Evolutionary conservation across 2,888 invertebrate species (phyloP).

Genomic region (Drosophila mulleri): DNA sequence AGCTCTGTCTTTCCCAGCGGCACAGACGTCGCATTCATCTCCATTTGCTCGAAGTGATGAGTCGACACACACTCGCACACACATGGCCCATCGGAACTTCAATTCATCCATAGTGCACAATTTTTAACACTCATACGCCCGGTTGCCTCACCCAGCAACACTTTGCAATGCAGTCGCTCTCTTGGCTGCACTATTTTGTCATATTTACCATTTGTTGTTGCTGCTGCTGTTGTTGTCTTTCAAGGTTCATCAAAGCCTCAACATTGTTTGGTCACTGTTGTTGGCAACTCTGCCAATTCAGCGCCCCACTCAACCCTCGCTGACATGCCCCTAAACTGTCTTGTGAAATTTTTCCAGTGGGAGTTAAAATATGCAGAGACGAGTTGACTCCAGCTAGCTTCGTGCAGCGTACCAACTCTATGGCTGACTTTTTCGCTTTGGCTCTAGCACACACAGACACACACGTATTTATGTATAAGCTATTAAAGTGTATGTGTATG

Average conservation of each 20-base stretch:
- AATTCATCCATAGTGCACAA: constrained; percentile 75
- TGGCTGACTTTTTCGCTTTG: constrained; percentile 65
- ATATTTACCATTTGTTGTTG: constrained; percentile 53
- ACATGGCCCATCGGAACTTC: constrained; percentile 60
- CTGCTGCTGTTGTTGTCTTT: constrained; percentile 59
- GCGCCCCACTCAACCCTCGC: constrained; percentile 11
- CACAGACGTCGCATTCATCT: constrained; percentile 73
- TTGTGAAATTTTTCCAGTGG: constrained; percentile 78
- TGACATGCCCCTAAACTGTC: constrained; percentile 70
- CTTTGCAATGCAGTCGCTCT: constrained; percentile 40
- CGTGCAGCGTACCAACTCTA: constrained; percentile 4
- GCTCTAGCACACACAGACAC: constrained; percentile 9
- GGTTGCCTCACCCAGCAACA: constrained; percentile 52
- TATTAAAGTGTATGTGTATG: background rate
- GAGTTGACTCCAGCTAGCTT: constrained; percentile 43
- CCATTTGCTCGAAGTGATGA: constrained; percentile 77
- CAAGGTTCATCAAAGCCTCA: constrained; percentile 79
- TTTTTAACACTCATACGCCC: constrained; percentile 79
- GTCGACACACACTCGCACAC: constrained; percentile 23
- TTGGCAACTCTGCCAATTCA: constrained; percentile 59
- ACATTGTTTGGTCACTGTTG: constrained; percentile 78
- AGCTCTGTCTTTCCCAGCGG: constrained; percentile 44
- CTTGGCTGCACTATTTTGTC: constrained; percentile 60
- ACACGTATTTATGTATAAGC: background rate
- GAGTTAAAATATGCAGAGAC: constrained; percentile 75